phyloP scores from a whole-genome alignment of 2,888 invertebrate species.

The Ypsolopha scabrella region DNA sequence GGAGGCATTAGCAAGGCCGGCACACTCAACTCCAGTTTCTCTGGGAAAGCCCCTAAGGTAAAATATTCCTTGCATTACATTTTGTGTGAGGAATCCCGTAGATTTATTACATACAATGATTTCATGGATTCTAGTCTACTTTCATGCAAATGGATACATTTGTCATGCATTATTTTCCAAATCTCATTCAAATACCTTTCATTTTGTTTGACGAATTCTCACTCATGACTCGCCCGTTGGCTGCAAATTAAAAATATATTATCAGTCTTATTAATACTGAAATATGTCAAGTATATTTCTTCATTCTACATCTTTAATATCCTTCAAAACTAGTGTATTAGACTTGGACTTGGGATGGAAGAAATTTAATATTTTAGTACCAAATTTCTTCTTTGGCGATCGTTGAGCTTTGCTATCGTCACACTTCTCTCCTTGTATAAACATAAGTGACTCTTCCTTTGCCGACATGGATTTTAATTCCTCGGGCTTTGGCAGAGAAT shows the following conservation, averaged over 20 bases:
- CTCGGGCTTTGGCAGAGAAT: background rate
- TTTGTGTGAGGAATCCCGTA: no score
- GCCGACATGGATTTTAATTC: slow-evolving; percentile 10
- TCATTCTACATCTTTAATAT: background rate
- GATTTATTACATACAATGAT: no score
- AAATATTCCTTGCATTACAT: no score
- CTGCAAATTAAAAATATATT: slow-evolving; percentile 28
- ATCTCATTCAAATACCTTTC: slow-evolving; percentile 32
- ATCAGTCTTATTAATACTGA: background rate
- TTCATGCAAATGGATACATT: no score
- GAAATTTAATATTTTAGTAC: slow-evolving; percentile 35
- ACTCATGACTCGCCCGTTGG: slow-evolving; percentile 32
- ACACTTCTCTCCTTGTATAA: slow-evolving; percentile 24
- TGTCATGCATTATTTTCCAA: slow-evolving; percentile 1
- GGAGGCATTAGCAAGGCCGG: no score
- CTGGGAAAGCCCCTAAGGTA: no score
- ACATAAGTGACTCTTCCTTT: slow-evolving; percentile 20
- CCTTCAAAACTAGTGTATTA: background rate
- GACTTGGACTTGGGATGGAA: slow-evolving; percentile 14
- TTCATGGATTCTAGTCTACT: no score
- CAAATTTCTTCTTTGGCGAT: slow-evolving; percentile 33
- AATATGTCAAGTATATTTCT: background rate
- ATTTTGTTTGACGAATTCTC: slow-evolving; percentile 34
- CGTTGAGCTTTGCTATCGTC: background rate
- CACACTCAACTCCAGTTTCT: no score